Evolutionary conservation across 2,113 vertebrate genomes (phyloP).

Genomic region (Ceyx melanurus): DNA sequence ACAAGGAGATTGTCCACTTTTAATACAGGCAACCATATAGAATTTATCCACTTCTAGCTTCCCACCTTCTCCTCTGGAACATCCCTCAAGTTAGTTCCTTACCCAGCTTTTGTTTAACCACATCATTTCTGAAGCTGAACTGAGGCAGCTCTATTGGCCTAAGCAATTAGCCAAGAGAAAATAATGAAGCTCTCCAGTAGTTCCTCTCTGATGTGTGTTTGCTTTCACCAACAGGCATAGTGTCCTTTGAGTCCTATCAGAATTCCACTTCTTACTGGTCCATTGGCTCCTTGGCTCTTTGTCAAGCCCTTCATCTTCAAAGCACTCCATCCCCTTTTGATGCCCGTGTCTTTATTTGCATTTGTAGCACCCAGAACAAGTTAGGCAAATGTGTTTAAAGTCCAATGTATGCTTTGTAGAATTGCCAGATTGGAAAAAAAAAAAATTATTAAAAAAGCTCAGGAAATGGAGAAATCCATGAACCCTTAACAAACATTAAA

Average conservation of each 20-base stretch:
- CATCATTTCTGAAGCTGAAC: background rate
- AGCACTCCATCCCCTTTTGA: background rate
- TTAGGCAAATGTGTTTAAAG: background rate
- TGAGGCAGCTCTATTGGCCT: background rate
- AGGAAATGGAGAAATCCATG: constrained; percentile 7
- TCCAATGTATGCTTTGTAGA: constrained; percentile 19
- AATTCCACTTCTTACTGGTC: background rate
- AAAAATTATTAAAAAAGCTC: background rate
- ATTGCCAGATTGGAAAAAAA: background rate
- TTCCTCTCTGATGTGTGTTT: background rate
- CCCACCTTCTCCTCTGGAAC: background rate
- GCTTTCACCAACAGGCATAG: background rate
- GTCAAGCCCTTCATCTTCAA: constrained; percentile 35
- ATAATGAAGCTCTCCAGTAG: background rate
- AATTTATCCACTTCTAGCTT: background rate
- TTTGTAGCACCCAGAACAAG: background rate
- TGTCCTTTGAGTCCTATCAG: background rate
- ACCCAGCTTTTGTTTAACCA: background rate
- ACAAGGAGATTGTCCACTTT: background rate
- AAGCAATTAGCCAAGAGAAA: background rate
- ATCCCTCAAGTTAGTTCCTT: background rate
- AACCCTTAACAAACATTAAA: constrained; percentile 23
- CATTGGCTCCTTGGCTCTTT: background rate
- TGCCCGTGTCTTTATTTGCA: background rate
- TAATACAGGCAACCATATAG: fast-evolving